Base-by-base conservation (phyloP, 2,797 vertebrate genomes). In the Novumbra hubbsi region DNA sequence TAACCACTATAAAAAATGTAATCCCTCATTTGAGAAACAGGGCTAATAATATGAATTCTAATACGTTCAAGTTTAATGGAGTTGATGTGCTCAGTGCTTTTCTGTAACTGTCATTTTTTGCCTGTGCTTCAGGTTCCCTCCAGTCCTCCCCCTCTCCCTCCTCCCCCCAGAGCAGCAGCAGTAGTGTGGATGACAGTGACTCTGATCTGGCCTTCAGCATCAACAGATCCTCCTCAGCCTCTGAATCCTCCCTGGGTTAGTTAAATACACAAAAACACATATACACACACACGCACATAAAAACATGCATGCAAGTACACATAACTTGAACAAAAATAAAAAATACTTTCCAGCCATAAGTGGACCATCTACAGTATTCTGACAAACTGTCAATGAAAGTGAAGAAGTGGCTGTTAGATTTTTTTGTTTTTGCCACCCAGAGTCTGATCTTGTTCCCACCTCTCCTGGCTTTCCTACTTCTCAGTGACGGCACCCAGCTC, bases 401-500 rank as follows among this genome's bases (percentile, higher is more conserved):
- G 15, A 55, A 52, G 16, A 19, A 55, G 6, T 19, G 8, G 17
- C 52, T 19, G 16, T 52, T 55, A 38, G 5, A 55, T 55, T 55
- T 55, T 8, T 3, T 17, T 9, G 76, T 72, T 41, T n/a, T 11
- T 64, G 38, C 2, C 0, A 21, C 45, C 24, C 45, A 32, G 7
- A 15, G 45, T 21, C 45, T 48, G 15, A 48, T 70, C 27, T 52
- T 30, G 34, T 71, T 38, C 52, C 34, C 34, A 30, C 52, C n/a
- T 68, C 21, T 78, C 70, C 65, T 52, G n/a, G 50, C 41, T 73
- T 32, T 74, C 67, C 66, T 73, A 17, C 16, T 30, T 30, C 19
- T 17, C 72, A 99, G 98, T 99, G 90, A 99, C 98, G 0, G 98
- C 97, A 76, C 97, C 97, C 84, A 99, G 97, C 91, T 99, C 98